Evolutionary conservation across 2,113 vertebrate species (phyloP).

Genomic region (Stomatorhinus ivindoensis): DNA sequence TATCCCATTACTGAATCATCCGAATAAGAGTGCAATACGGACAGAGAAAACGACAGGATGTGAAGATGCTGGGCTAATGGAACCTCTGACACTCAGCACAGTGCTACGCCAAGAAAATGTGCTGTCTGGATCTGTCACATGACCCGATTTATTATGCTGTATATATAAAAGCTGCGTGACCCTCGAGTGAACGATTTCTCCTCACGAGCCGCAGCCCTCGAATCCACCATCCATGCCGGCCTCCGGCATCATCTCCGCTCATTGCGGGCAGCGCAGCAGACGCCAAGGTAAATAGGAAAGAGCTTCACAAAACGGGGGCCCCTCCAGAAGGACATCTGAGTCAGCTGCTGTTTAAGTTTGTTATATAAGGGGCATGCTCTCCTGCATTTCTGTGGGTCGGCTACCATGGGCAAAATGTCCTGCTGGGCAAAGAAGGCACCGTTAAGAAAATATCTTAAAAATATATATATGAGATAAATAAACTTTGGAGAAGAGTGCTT

Average conservation of each 20-base stretch:
- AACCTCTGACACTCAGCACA: not conserved
- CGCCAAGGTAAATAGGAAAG: constrained; percentile 20
- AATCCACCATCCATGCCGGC: not conserved
- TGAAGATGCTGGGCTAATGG: not conserved
- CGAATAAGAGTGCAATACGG: not conserved
- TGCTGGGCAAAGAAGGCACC: not conserved
- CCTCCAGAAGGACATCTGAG: constrained; percentile 15
- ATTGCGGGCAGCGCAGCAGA: not conserved
- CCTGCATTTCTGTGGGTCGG: not conserved
- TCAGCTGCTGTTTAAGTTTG: not conserved
- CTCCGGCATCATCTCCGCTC: not conserved
- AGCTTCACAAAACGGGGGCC: not conserved
- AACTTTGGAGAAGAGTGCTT: not conserved
- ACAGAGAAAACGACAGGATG: not conserved
- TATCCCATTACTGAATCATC: not conserved
- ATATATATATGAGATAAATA: not conserved
- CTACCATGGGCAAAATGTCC: not conserved
- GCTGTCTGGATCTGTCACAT: not conserved
- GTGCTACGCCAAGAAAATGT: not conserved
- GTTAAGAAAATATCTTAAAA: not conserved
- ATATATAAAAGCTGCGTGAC: not conserved
- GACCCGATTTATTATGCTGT: not conserved
- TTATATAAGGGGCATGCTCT: not conserved
- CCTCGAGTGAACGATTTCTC: not conserved
- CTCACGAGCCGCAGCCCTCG: not conserved